These are phyloP conservation scores for Cydia amplana DNA, from an alignment of 1,140 invertebrate genomes.

Conservation along the genomic window DNA sequence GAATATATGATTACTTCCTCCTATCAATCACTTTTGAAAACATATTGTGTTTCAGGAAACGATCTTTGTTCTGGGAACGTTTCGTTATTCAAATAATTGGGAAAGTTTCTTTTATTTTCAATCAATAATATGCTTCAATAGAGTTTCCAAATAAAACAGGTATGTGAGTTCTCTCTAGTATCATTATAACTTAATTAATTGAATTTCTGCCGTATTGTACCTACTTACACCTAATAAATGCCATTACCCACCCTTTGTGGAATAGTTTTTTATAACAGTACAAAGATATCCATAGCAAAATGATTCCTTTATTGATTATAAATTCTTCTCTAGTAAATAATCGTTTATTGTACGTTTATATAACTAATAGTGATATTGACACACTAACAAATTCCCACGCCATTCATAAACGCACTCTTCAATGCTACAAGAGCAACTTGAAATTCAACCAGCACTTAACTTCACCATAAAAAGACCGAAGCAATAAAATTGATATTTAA, in stretches of 20 bases:
- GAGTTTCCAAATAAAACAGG: not conserved
- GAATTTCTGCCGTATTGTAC: too few relatives aligned
- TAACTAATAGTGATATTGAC: conserved; percentile 28
- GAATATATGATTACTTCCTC: conserved; percentile 1
- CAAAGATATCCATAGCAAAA: too few relatives aligned
- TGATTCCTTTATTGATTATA: too few relatives aligned
- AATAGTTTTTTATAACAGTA: too few relatives aligned
- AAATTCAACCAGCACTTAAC: conserved; percentile 17
- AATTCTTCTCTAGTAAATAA: not conserved
- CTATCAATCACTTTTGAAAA: not conserved
- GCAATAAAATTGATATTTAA: conserved; percentile 17
- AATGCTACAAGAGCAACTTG: conserved; percentile 22
- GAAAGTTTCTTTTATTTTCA: not conserved
- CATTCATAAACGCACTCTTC: conserved; percentile 27
- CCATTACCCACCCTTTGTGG: too few relatives aligned
- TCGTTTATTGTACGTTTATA: not conserved
- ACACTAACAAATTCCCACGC: conserved; percentile 25
- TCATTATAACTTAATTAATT: not conserved
- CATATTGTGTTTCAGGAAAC: not conserved
- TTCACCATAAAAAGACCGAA: conserved; percentile 22
- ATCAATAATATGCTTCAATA: not conserved
- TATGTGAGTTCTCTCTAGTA: not conserved
- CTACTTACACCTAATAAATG: too few relatives aligned
- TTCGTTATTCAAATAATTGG: not conserved
- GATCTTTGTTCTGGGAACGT: not conserved